Base-by-base conservation (phyloP, 2,797 vertebrate species). In the Mergus octosetaceus region DNA sequence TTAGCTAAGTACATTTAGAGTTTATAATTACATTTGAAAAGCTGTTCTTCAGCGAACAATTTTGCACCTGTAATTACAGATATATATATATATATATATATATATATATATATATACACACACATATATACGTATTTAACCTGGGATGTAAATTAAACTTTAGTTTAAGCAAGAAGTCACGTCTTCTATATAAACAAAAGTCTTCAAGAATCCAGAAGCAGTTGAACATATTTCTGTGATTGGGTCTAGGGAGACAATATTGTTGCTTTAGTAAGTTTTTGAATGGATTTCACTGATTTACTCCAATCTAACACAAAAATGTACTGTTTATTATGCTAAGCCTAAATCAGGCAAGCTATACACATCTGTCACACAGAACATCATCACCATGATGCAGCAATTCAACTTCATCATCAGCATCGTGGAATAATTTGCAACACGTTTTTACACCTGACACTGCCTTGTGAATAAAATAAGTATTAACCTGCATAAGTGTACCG, bases 21-120 rank as follows among this genome's bases (percentile, higher is more conserved):
- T 82, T 97, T 96, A 47, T 94, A 97, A 96, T 95, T 94, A 90
- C 90, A 95, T 94, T 94, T 84, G 80, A 83, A 85, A 95, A 60
- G 68, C 82, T 13, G 2, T 94, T 95, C 85, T 92, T 92, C 85
- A 77, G 76, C 0, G 0, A 94, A 93, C 94, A 74, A 65, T 87
- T 47, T 82, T 94, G 69, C 87, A 93, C 82, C 87, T 93, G 53
- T 91, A 85, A 91, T 94, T 96, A 89, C 58, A 38, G 78, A 69
- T 76, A 15, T 54, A 30, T 30, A 47, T 47, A 11, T 47, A 47
- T 47, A 47, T 22, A 47, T 47, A 8, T 43, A 36, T 36, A 8
- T 22, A 47, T 47, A 4, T 43, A 43, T n/a, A n/a, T n/a, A n/a
- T n/a, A 43, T 43, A 8, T 43, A 43, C n/a, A n/a, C n/a, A n/a